Conservation (phyloP, 2,888 invertebrate species). For the Ditula angustiorana region DNA sequence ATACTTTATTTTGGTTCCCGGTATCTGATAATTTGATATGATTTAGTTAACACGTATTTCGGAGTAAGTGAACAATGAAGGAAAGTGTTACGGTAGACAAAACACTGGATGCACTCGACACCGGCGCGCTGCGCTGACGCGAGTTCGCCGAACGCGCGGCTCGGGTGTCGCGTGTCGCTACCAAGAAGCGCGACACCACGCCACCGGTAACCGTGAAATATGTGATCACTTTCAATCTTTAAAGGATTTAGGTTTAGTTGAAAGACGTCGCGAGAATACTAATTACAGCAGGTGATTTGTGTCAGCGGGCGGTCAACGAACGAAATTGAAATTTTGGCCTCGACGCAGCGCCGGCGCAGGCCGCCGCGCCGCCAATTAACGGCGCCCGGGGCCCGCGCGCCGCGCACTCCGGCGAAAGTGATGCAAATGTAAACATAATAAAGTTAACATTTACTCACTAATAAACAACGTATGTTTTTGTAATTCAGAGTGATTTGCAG, state of each 20-base stretch:
- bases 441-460: background rate
- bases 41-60: slow-evolving; percentile 15
- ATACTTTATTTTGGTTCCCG: background rate
- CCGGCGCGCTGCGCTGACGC: slow-evolving; percentile 13
- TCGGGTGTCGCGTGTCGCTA: slow-evolving; percentile 23
- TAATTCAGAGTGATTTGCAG: background rate
- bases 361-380: background rate
- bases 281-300: background rate
- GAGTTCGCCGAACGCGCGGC: slow-evolving; percentile 17
- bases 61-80: slow-evolving; percentile 30
- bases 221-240: background rate
- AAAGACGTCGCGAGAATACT: background rate
- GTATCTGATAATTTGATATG: background rate
- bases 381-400: no score
- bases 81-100: slow-evolving; percentile 17
- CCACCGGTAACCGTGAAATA: background rate
- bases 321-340: slow-evolving; percentile 17
- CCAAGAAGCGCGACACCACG: slow-evolving; percentile 13
- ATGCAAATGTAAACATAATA: background rate
- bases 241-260: background rate
- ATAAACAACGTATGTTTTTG: background rate
- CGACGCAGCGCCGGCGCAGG: slow-evolving; percentile 2
- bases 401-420: background rate
- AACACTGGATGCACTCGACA: background rate
- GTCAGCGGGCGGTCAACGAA: slow-evolving; percentile 14